phyloP scores from a whole-genome alignment of 2,888 invertebrate species.

The Eurytoma californica region DNA sequence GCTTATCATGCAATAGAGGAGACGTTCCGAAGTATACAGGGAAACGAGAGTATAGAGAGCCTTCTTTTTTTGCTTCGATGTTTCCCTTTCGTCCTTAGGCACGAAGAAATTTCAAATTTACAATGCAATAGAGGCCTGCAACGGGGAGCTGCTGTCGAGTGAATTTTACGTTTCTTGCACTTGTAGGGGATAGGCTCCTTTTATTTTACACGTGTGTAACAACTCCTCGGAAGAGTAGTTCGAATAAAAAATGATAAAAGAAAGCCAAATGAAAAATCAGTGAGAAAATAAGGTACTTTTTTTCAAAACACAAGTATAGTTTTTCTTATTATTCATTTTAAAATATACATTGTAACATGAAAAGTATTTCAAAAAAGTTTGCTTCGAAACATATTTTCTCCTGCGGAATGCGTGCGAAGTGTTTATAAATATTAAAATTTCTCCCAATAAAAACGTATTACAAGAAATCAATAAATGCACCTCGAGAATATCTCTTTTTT shows the following conservation, averaged over 20 bases:
- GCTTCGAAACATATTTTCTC: constrained; percentile 30
- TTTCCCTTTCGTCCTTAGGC: constrained; percentile 20
- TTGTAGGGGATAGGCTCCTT: not conserved
- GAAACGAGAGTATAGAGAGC: constrained; percentile 45
- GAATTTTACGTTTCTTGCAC: not conserved
- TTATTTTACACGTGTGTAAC: not conserved
- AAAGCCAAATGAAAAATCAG: constrained; percentile 8
- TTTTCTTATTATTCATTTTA: constrained; percentile 49
- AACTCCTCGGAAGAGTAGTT: not conserved
- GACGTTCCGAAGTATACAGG: constrained; percentile 23
- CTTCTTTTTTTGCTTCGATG: constrained; percentile 36
- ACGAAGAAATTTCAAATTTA: constrained; percentile 39
- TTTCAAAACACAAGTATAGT: constrained; percentile 48
- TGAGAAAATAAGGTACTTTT: constrained; percentile 24
- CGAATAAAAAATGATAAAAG: not conserved
- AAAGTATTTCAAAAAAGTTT: constrained; percentile 41
- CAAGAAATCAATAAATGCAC: not conserved
- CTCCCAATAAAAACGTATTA: constrained; percentile 11
- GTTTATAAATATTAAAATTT: not conserved
- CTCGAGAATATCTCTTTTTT: too few relatives aligned
- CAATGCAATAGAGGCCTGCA: constrained; percentile 21
- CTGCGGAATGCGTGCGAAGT: constrained; percentile 44
- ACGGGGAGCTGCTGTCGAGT: constrained; percentile 24
- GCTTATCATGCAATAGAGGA: constrained; percentile 51
- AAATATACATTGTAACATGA: constrained; percentile 52